Percentiles rank a stretch among this genome's conserved stretches.
These are phyloP conservation scores for Spheniscus humboldti DNA, from an alignment of 2,797 vertebrate species.

Conservation along the genomic window DNA sequence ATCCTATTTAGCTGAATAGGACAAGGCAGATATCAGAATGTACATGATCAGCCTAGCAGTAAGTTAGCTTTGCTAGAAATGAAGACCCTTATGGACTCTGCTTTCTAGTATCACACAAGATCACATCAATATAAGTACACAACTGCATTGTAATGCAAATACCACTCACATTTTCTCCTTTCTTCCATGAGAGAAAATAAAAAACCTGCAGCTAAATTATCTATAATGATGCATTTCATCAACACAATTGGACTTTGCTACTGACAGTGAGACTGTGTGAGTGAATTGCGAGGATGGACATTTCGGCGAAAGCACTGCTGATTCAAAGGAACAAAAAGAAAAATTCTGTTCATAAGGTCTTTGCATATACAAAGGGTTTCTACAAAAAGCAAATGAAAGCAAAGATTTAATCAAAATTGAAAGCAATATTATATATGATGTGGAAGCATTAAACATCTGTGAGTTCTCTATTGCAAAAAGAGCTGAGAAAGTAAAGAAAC, in stretches of 20 bases:
- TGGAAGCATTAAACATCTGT: background rate
- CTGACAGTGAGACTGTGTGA: background rate
- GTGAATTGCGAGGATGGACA: background rate
- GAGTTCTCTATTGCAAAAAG: background rate
- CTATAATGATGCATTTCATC: background rate
- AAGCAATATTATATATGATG: background rate
- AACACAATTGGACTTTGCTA: background rate
- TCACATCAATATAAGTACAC: background rate
- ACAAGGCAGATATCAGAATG: background rate
- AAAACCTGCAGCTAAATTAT: background rate
- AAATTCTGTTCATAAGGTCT: background rate
- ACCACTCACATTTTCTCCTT: background rate
- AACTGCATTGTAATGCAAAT: background rate
- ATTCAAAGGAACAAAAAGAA: background rate
- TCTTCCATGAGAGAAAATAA: background rate
- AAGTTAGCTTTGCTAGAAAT: background rate
- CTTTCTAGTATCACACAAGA: background rate
- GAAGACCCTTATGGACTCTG: background rate
- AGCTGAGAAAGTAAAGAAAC: background rate
- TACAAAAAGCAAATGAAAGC: background rate
- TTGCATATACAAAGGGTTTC: background rate
- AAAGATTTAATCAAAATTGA: background rate
- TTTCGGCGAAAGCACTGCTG: background rate
- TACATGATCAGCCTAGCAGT: background rate
- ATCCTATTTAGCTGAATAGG: background rate